Base-by-base conservation (phyloP, 2,888 invertebrate genomes). In the Masnerella sp. region DNA sequence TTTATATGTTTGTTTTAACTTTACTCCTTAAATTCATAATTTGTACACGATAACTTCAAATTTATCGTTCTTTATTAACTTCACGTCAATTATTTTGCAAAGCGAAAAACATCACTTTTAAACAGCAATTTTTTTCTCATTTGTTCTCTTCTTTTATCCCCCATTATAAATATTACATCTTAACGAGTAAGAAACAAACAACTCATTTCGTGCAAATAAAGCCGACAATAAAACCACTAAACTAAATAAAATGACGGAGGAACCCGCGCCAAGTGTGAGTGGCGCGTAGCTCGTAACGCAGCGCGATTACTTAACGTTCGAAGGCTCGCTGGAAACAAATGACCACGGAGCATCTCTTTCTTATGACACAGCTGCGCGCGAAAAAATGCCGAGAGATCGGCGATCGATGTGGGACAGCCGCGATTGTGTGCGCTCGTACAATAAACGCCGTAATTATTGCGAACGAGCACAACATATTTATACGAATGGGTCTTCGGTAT, bases 321-420 rank as follows among this genome's bases (percentile, higher is more conserved):
- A 20, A 49, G 36, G 17, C 32, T 45, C 51, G 25, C 5, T 47
- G 25, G 51, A 62, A 47, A 62, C 40, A 52, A 62, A 62, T 62
- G 52, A 52, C 62, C 62, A 52, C 52, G 30, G 40, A 20, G 22
- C 49, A 52, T 62, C 62, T 62, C 12, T 52, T 47, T 52, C 62
- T 52, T 62, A 43, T 62, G 61, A 61, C 61, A 32, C 30, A 49
- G 38, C 47, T 5, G 49, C 22, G 49, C 22, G 51, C 28, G 11
- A 61, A 58, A 62, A 47, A 59, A 59, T 45, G 12, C 34, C 14
- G 15, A 42, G 36, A 45, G 58, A 58, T 61, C 38, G 38, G 5
- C 49, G 36, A 62, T 42, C 20, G 20, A 42, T 42, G 42, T 42
- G 42, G 42, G 20, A 34, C 42, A 45, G 45, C 18, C 28, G 3